These are phyloP conservation scores for Epinephelus cyanopodus DNA, from an alignment of 2,113 vertebrate species.

Conservation along the genomic window DNA sequence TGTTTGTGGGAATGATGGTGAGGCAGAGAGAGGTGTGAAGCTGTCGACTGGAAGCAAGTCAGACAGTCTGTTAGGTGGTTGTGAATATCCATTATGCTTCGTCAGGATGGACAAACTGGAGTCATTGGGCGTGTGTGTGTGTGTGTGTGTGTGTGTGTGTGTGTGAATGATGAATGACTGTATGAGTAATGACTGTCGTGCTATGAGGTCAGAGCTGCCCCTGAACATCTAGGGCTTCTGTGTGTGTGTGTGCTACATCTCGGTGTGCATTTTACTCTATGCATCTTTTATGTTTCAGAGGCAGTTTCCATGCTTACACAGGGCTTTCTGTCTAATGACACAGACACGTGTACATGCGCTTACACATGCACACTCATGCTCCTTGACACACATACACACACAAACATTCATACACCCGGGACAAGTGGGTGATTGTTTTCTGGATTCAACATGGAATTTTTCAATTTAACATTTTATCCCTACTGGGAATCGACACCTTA, in stretches of 20 bases:
- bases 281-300: constrained; percentile 64
- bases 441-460: constrained; percentile 73
- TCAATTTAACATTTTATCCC: constrained; percentile 72
- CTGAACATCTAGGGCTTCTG: constrained; percentile 53
- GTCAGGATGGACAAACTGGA: constrained; percentile 67
- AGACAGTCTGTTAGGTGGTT: constrained; percentile 76
- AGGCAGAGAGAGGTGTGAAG: constrained; percentile 60
- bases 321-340: constrained; percentile 64
- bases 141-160: constrained; percentile 17
- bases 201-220: constrained; percentile 67
- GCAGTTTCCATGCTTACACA: constrained; percentile 68
- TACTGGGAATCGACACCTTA: constrained; percentile 71
- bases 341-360: constrained; percentile 5
- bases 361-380: background rate
- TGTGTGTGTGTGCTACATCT: constrained; percentile 32
- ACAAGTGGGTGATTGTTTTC: constrained; percentile 76
- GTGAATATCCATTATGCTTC: constrained; percentile 74
- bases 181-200: constrained; percentile 63
- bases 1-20: constrained; percentile 10
- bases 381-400: background rate
- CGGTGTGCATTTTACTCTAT: constrained; percentile 53
- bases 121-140: constrained; percentile 57
- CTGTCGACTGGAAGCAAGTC: constrained; percentile 65
- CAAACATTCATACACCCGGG: constrained; percentile 28
- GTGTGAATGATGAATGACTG: constrained; percentile 63